Evolutionary conservation across 2,888 invertebrate species (phyloP).

Genomic region (Crocallis elinguaria): DNA sequence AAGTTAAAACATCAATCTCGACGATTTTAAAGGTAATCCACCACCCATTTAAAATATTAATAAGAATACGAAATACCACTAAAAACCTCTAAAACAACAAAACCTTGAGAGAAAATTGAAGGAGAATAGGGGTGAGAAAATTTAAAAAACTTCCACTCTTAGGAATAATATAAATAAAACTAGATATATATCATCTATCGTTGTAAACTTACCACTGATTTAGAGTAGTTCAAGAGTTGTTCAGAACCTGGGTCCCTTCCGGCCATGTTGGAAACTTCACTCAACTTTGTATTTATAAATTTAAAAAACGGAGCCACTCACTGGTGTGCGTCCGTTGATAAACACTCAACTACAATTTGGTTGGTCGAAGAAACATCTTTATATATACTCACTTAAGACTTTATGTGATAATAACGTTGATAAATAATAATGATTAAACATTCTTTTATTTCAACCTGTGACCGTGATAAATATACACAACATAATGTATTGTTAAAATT

Average conservation of each 20-base stretch:
- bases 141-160: too few relatives aligned
- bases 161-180: too few relatives aligned
- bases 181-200: too few relatives aligned
- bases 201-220: conserved; percentile 82
- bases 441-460: conserved; percentile 8
- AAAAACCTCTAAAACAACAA: too few relatives aligned
- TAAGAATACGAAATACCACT: too few relatives aligned
- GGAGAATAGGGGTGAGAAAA: too few relatives aligned
- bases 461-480: background rate
- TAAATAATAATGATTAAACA: background rate
- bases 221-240: conserved; percentile 86
- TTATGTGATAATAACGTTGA: conserved; percentile 20
- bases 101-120: too few relatives aligned
- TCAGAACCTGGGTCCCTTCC: conserved; percentile 86
- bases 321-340: conserved; percentile 54
- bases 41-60: too few relatives aligned
- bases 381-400: conserved; percentile 10
- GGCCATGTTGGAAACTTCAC: conserved; percentile 50
- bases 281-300: conserved; percentile 10
- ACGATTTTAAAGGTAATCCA: too few relatives aligned
- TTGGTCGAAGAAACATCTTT: conserved; percentile 4
- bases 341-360: background rate
- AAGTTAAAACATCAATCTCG: too few relatives aligned
- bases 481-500: background rate
- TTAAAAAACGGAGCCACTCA: conserved; percentile 56